These are phyloP conservation scores for Pomacea canaliculata DNA, from an alignment of 2,888 invertebrate genomes.

Conservation along the genomic window DNA sequence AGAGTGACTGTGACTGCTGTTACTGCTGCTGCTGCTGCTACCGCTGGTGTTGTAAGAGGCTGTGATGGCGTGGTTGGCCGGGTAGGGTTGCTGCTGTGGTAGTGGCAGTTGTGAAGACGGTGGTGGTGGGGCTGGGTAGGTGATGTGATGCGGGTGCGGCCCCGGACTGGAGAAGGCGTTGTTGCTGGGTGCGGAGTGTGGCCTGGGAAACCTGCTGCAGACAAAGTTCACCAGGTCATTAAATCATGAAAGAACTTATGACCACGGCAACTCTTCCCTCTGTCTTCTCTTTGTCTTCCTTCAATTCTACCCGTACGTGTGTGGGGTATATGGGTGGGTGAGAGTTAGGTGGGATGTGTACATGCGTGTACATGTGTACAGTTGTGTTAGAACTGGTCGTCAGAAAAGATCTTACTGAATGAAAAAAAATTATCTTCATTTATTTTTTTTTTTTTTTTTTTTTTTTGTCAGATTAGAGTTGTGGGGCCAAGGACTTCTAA, in stretches of 20 bases:
- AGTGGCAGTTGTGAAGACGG: constrained; percentile 15
- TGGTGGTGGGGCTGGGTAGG: constrained; percentile 11
- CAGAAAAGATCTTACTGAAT: too few relatives aligned
- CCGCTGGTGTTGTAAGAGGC: constrained; percentile 18
- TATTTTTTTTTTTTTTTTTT: too few relatives aligned
- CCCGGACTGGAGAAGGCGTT: constrained; percentile 38
- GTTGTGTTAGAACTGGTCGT: too few relatives aligned
- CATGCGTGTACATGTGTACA: too few relatives aligned
- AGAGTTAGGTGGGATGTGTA: too few relatives aligned
- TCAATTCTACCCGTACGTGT: too few relatives aligned
- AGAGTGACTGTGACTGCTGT: constrained; percentile 3
- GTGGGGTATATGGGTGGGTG: too few relatives aligned
- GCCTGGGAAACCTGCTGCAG: constrained; percentile 31
- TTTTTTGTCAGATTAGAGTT: too few relatives aligned
- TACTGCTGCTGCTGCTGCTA: constrained; percentile 1
- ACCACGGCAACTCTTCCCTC: background rate
- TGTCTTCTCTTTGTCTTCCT: too few relatives aligned
- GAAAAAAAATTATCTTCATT: too few relatives aligned
- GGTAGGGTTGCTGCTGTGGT: constrained; percentile 27
- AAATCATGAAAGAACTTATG: background rate
- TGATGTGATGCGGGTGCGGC: constrained; percentile 6
- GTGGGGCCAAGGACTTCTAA: too few relatives aligned
- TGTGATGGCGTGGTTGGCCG: constrained; percentile 24
- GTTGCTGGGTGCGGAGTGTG: constrained; percentile 35
- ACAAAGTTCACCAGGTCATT: background rate